Conservation (phyloP, 37 sponge, comb jelly and placozoan genomes). For the Aplysina aerophoba region DNA sequence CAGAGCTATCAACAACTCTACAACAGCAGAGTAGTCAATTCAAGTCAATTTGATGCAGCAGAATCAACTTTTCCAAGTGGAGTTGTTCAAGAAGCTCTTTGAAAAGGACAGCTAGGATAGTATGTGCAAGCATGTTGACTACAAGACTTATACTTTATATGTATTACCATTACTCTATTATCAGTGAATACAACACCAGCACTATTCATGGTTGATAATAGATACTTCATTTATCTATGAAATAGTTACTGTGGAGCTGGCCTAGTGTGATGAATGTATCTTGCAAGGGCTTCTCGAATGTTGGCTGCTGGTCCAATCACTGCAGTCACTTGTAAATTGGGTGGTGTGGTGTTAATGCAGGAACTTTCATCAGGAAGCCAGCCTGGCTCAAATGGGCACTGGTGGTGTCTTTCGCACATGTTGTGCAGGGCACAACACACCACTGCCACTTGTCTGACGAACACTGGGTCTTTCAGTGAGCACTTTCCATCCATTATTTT, state of each 20-base stretch:
- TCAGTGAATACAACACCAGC: no score
- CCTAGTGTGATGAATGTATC: not conserved
- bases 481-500: constrained; percentile 29
- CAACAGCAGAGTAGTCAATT: constrained; percentile 7
- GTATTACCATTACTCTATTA: no score
- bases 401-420: constrained; percentile 5
- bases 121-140: no score
- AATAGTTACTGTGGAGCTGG: not conserved
- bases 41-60: not conserved
- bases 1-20: not conserved
- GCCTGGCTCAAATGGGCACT: not conserved
- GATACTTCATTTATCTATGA: not conserved
- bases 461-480: constrained; percentile 16
- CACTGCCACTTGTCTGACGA: constrained; percentile 18
- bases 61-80: constrained; percentile 4
- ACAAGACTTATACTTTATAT: no score
- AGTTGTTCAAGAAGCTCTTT: not conserved
- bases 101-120: not conserved
- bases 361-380: constrained; percentile 8
- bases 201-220: not conserved
- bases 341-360: not conserved
- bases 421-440: constrained; percentile 44
- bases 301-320: not conserved
- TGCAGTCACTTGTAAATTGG: not conserved
- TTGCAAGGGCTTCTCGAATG: not conserved